Evolutionary conservation across 2,797 vertebrate genomes (phyloP), one percentile per base, ranked within the genome.

Genomic region (Anguilla marmorata): DNA sequence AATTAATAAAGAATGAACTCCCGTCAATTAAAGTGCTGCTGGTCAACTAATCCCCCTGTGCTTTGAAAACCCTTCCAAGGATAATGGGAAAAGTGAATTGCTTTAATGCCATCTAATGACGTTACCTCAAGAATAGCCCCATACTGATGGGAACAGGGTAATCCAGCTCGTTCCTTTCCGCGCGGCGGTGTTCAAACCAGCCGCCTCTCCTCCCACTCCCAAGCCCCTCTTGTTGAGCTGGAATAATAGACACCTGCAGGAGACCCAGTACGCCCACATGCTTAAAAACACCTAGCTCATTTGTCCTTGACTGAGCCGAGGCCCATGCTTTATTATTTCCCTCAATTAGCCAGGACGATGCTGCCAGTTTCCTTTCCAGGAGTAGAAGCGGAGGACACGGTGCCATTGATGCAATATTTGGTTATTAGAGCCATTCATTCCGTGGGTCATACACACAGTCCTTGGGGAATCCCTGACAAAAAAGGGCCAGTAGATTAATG

Each of bases 71-170:
- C 89, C 93, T 93, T 90, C 89, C 66, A 41, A 30, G 86, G 90
- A 90, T 88, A 94, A 94, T 91, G 90, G 91, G 89, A 93, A 93
- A 93, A 92, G 93, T 92, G 76, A 93, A 90, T 90, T 88, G 89
- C 94, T 95, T 94, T 96, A 95, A 96, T 92, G 92, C 93, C 86
- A 37, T 86, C 94, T 96, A 95, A 95, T 96, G 95, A 95, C 93
- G 96, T 95, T 93, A 95, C 93, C 92, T 92, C 91, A 90, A 94
- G 92, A 95, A 93, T 88, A 94, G 95, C 95, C 95, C 93, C 96
- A 96, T 96, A 95, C 95, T 91, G 96, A 93, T 96, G 96, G 96
- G 96, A 96, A 96, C 95, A 91, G 91, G 92, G 87, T 96, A 96
- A 96, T 95, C 95, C 95, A 92, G 92, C 93, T 95, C 93, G 93